Base-by-base conservation (phyloP, 1,140 invertebrate species). In the Centruroides sculpturatus region DNA sequence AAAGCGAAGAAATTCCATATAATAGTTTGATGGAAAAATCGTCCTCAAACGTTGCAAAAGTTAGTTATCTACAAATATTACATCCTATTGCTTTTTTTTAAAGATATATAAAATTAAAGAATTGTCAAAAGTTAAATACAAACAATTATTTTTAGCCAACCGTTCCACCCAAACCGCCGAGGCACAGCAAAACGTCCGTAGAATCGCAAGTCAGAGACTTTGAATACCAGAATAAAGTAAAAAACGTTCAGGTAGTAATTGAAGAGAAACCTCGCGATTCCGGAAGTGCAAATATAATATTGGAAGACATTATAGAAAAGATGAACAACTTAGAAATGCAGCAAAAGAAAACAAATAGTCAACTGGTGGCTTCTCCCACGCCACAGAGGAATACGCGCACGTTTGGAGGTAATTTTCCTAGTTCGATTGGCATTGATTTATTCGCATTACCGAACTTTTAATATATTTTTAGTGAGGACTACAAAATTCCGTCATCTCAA, bases 401-500 rank as follows among this genome's bases (percentile, higher is more conserved):
- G 8, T 91, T 91, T 70, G 87, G 61, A 62, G 60, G 60, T 59
- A 62, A 65, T 62, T 50, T 49, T 53, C 23, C 46, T 57, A n/a
- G 35, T 65, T 59, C n/a, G 63, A 55, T 68, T 56, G 61, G 49
- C 48, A 35, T 50, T 50, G 58, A 58, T 50, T 51, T 59, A 66
- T 52, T 62, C 23, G 10, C 10, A 35, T 3, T 8, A 35, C 23
- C n/a, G 11, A 11, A 35, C 8, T 41, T 41, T 41, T 41, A 8
- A 41, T 48, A 4, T 55, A 62, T 71, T 74, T 70, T 10, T 66
- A 87, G 85, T 88, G 52, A 85, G 87, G 69, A 87, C 92, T 54
- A 92, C 90, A 0, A 96, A 97, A 73, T 96, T 92, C 71, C 82
- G 91, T 10, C 91, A 95, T 70, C 74, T 96, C 62, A 93, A 93